A percentile compares a stretch with the other conserved stretches of the same genome.
Conservation (phyloP, 2,888 invertebrate species). For the Scaptomyza parva region DNA sequence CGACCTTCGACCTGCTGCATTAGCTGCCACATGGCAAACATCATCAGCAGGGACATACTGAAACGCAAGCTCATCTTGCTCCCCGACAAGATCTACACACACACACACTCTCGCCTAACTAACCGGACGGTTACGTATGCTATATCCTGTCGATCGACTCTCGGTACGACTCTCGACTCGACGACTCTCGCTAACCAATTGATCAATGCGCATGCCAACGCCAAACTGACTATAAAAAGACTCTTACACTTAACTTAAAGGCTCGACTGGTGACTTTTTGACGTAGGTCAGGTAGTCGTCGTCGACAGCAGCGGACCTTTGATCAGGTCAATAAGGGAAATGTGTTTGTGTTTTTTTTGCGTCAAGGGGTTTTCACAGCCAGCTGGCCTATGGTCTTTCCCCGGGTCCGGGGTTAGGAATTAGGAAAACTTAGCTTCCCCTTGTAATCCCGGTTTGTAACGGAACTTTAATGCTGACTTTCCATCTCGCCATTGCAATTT, state of each 20-base stretch:
- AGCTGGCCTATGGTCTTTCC: conserved; percentile 27
- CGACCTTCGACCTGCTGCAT: conserved; percentile 55
- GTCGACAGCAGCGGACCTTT: not conserved
- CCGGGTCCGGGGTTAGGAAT: conserved; percentile 35
- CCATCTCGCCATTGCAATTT: not conserved
- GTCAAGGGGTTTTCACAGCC: conserved; percentile 27
- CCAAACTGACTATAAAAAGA: conserved; percentile 52
- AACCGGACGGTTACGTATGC: conserved; percentile 26
- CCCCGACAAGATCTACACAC: not conserved
- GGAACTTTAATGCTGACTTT: not conserved
- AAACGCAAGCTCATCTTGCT: conserved; percentile 61
- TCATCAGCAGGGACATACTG: conserved; percentile 56
- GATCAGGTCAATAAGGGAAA: conserved; percentile 26
- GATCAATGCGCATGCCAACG: conserved; percentile 68
- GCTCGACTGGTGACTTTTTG: conserved; percentile 54
- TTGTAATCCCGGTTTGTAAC: conserved; percentile 19
- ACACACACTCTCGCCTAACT: conserved; percentile 22
- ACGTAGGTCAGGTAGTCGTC: conserved; percentile 24
- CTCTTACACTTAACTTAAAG: conserved; percentile 26
- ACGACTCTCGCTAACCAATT: conserved; percentile 21
- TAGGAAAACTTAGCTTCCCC: conserved; percentile 5
- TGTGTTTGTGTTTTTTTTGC: not conserved
- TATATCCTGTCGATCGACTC: conserved; percentile 23
- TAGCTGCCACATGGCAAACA: conserved; percentile 55
- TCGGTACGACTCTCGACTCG: conserved; percentile 18